Conservation (phyloP, 1,140 invertebrate genomes). For the Drosophila auraria region DNA sequence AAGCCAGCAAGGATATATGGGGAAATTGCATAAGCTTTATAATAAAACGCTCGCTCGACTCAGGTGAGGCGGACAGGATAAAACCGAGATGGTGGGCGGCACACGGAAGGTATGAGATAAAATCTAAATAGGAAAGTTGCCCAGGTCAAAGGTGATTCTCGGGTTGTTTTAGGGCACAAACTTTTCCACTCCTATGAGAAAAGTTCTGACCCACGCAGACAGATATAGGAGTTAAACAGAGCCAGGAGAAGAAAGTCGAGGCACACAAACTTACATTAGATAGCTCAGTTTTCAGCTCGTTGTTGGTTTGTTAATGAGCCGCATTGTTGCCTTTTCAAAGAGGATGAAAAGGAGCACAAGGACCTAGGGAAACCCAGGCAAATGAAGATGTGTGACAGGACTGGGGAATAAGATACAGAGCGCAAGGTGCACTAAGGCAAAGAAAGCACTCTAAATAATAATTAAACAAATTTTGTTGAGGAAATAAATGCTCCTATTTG, state of each 20-base stretch:
- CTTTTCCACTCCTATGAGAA: conserved; percentile 47
- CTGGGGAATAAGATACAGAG: not conserved
- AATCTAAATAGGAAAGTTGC: conserved; percentile 54
- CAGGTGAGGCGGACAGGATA: conserved; percentile 9
- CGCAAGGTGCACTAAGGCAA: not conserved
- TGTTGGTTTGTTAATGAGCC: conserved; percentile 68
- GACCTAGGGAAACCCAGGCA: conserved; percentile 38
- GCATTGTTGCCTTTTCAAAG: conserved; percentile 51
- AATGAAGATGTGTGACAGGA: conserved; percentile 56
- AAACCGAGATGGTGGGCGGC: not conserved
- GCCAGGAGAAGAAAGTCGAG: not conserved
- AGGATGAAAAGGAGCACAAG: conserved; percentile 31
- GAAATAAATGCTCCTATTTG: not conserved
- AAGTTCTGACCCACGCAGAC: conserved; percentile 43
- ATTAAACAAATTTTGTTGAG: not conserved
- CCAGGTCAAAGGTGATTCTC: conserved; percentile 59
- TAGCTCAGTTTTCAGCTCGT: conserved; percentile 44
- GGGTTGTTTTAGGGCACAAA: conserved; percentile 39
- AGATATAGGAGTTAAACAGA: not conserved
- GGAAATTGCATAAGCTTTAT: conserved; percentile 79
- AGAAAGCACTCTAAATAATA: too few relatives aligned
- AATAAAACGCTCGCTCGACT: conserved; percentile 60
- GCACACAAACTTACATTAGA: conserved; percentile 37
- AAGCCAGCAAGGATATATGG: conserved; percentile 57
- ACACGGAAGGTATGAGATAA: conserved; percentile 21